Percentiles rank a stretch among this genome's conserved stretches.
These are phyloP conservation scores for Paramisgurnus dabryanus DNA, from an alignment of 2,113 vertebrate genomes.

Conservation along the genomic window DNA sequence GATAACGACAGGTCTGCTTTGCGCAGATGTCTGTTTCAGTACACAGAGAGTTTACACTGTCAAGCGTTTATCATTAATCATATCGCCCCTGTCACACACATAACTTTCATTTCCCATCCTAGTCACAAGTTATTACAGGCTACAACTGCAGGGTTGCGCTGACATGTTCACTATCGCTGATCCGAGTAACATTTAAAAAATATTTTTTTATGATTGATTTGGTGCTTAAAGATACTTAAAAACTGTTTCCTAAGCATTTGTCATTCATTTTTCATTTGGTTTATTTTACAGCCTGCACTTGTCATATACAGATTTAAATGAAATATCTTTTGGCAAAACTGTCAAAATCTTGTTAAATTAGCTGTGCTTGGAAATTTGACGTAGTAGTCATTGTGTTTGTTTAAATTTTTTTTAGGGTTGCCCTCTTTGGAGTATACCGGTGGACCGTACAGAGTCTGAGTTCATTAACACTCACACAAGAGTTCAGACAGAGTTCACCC, in stretches of 20 bases:
- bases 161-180: conserved; percentile 50
- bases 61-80: conserved; percentile 78
- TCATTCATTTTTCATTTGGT: conserved; percentile 47
- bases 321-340: neutral
- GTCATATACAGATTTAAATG: conserved; percentile 7
- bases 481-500: conserved; percentile 73
- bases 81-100: conserved; percentile 63
- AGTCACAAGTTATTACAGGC: conserved; percentile 74
- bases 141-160: conserved; percentile 56
- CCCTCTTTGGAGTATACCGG: conserved; percentile 61
- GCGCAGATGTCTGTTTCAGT: conserved; percentile 70
- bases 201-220: conserved; percentile 69
- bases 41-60: conserved; percentile 64
- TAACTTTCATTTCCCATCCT: conserved; percentile 66
- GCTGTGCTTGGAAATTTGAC: conserved; percentile 33
- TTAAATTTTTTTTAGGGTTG: neutral
- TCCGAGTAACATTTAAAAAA: conserved; percentile 52
- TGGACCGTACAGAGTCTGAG: conserved; percentile 61
- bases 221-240: conserved; percentile 69
- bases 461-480: conserved; percentile 66
- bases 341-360: conserved; percentile 13
- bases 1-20: conserved; percentile 60
- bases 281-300: neutral
- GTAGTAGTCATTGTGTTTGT: conserved; percentile 46
- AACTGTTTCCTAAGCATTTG: conserved; percentile 61